Evolutionary conservation across 2,888 invertebrate species (phyloP).

Genomic region (Pammene fasciana): DNA sequence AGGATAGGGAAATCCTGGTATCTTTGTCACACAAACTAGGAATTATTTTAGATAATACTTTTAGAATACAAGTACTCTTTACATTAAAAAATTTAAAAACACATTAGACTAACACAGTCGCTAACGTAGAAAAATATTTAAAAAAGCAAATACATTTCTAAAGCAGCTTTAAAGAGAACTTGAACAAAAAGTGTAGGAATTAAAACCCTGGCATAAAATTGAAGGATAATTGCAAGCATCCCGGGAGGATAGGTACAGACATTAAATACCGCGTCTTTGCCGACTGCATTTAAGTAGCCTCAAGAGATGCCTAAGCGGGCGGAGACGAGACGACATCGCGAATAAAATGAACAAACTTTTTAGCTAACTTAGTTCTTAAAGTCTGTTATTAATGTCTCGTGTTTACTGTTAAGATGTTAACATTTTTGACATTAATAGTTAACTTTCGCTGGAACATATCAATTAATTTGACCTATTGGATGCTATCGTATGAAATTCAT

Average conservation of each 20-base stretch:
- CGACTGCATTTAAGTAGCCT: conserved; percentile 34
- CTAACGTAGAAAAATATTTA: background rate
- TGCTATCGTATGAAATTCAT: no score
- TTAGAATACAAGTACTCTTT: no score
- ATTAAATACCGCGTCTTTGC: conserved; percentile 37
- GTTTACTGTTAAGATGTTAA: background rate
- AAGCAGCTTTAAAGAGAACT: conserved; percentile 20
- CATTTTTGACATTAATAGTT: background rate
- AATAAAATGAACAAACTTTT: conserved; percentile 19
- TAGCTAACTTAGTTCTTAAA: background rate
- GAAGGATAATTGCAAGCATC: conserved; percentile 36
- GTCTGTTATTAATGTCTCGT: background rate
- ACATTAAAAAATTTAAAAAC: no score
- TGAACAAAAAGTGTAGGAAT: conserved; percentile 30
- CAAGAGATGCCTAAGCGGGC: conserved; percentile 36
- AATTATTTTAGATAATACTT: no score
- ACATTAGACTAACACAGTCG: no score
- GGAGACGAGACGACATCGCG: conserved; percentile 18
- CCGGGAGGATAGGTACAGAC: conserved; percentile 24
- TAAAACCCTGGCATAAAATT: conserved; percentile 39
- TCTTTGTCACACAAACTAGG: background rate
- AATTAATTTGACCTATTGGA: no score
- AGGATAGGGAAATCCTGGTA: background rate
- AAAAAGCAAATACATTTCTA: conserved; percentile 18
- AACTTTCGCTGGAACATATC: no score